A percentile compares a stretch with the other conserved stretches of the same genome.
Evolutionary conservation across 2,888 invertebrate genomes (phyloP).

Genomic region (Rhagonycha fulva): DNA sequence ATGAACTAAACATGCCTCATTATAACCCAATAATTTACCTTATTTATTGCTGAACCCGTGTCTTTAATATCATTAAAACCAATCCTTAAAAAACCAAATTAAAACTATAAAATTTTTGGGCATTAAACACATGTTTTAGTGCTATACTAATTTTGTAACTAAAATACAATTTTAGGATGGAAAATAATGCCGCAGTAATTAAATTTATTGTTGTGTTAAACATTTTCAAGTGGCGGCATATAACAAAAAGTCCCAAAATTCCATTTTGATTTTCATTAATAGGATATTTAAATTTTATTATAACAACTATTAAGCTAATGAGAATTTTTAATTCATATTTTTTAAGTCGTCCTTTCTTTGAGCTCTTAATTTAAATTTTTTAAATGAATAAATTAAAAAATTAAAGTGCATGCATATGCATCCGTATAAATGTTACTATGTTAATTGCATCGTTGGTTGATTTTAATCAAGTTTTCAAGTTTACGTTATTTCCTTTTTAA

Average conservation of each 20-base stretch:
- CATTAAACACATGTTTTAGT: constrained; percentile 2
- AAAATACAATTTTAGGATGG: neutral
- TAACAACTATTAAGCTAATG: neutral
- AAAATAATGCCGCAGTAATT: neutral
- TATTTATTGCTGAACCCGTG: constrained; percentile 33
- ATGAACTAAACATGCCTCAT: constrained; percentile 21
- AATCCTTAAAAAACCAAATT: constrained; percentile 29
- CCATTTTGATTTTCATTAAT: neutral
- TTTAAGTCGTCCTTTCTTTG: neutral
- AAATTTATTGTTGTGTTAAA: constrained; percentile 1
- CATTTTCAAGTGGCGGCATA: neutral
- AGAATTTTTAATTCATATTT: neutral
- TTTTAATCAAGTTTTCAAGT: neutral
- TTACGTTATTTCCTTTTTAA: neutral
- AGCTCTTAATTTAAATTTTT: neutral
- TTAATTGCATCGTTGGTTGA: neutral
- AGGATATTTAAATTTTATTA: neutral
- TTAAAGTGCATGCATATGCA: neutral
- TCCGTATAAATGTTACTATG: neutral
- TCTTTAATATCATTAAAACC: constrained; percentile 27
- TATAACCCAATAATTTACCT: constrained; percentile 35
- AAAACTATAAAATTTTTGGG: constrained; percentile 23
- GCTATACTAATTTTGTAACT: constrained; percentile 1
- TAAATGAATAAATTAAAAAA: neutral
- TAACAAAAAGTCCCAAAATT: neutral